Evolutionary conservation across 1,140 invertebrate genomes (phyloP).

Genomic region (Calliopsis andreniformis): DNA sequence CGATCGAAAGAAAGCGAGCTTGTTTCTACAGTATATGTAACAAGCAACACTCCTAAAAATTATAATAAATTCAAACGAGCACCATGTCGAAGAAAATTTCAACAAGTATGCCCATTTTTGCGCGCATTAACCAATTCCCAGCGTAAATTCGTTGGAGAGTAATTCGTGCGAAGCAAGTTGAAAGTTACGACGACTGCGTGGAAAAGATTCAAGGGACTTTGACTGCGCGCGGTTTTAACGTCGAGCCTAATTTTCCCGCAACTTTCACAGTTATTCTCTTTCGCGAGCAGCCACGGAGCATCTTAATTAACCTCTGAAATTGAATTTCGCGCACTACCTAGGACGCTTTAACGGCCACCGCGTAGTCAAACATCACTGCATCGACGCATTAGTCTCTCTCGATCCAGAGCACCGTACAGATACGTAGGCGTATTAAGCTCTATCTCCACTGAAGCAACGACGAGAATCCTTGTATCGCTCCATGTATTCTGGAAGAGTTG

Average conservation of each 20-base stretch:
- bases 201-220: slow-evolving; percentile 2
- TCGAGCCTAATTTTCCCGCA: slow-evolving; percentile 34
- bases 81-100: not conserved
- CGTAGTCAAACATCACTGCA: too few relatives aligned
- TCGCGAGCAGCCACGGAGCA: slow-evolving; percentile 33
- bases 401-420: too few relatives aligned
- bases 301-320: slow-evolving; percentile 55
- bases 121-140: not conserved
- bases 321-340: slow-evolving; percentile 8
- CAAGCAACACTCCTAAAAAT: slow-evolving; percentile 32
- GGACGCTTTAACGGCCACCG: not conserved
- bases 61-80: slow-evolving; percentile 33
- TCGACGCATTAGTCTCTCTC: too few relatives aligned
- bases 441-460: too few relatives aligned
- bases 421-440: too few relatives aligned
- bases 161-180: not conserved
- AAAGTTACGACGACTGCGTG: not conserved
- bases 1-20: not conserved
- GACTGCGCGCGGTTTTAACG: not conserved
- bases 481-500: too few relatives aligned
- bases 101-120: not conserved
- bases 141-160: not conserved
- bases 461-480: too few relatives aligned
- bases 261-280: slow-evolving; percentile 30
- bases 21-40: slow-evolving; percentile 46